These are phyloP conservation scores for Coracopsis vasa DNA, from an alignment of 2,113 vertebrate species.

Conservation along the genomic window DNA sequence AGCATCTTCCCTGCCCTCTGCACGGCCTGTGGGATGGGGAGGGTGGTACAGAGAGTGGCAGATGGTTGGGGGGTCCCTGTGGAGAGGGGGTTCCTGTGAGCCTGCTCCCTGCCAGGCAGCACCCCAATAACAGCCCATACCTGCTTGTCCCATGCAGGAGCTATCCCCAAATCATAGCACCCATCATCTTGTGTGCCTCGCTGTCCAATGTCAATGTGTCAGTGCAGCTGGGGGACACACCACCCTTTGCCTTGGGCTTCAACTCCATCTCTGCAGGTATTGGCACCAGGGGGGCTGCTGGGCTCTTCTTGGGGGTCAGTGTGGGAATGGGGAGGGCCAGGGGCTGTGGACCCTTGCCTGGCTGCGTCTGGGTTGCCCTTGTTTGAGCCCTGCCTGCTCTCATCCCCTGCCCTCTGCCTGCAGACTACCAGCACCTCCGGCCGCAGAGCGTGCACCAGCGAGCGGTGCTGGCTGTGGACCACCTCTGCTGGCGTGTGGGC, in stretches of 20 bases:
- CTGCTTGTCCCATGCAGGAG: constrained; percentile 63
- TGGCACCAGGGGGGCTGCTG: neutral
- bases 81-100: neutral
- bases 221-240: constrained; percentile 91
- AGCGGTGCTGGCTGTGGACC: constrained; percentile 84
- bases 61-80: rapidly evolving
- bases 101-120: neutral
- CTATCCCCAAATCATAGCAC: constrained; percentile 86
- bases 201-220: constrained; percentile 92
- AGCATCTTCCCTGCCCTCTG: neutral
- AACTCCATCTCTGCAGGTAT: constrained; percentile 88
- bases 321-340: neutral
- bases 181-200: constrained; percentile 84
- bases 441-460: constrained; percentile 86
- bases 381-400: neutral
- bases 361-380: neutral
- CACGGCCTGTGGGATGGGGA: neutral
- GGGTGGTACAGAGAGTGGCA: neutral
- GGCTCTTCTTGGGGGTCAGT: neutral
- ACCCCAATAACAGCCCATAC: neutral
- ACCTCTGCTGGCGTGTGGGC: constrained; percentile 96
- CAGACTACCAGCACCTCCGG: constrained; percentile 79
- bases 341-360: neutral
- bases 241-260: constrained; percentile 93
- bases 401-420: neutral